phyloP scores from a whole-genome alignment of 23 tunicate species.

The Corella eumyota region DNA sequence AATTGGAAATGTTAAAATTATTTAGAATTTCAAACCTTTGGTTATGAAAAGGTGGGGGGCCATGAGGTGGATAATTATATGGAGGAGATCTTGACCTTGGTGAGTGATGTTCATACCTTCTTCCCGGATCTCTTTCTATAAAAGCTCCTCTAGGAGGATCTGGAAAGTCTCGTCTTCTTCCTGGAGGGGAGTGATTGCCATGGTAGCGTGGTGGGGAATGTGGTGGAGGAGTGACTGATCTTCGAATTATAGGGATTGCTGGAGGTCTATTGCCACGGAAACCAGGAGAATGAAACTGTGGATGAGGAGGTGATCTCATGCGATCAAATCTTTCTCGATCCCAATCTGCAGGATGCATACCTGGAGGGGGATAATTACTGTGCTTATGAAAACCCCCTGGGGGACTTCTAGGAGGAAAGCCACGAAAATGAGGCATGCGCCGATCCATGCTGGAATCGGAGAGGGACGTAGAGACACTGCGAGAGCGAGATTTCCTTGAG shows the following conservation, averaged over 20 bases:
- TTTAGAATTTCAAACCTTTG: not conserved
- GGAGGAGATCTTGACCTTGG: constrained; percentile 1
- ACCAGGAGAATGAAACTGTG: not conserved
- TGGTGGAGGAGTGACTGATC: constrained; percentile 24
- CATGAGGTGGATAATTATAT: not conserved
- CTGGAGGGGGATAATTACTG: constrained; percentile 5
- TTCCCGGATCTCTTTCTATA: not conserved
- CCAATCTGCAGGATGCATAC: constrained; percentile 4
- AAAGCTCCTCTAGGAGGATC: constrained; percentile 2
- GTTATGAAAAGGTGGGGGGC: not conserved
- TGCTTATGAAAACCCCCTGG: not conserved
- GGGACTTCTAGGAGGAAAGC: constrained; percentile 12
- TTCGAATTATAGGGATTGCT: constrained; percentile 7
- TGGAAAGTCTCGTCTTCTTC: not conserved
- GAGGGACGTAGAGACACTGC: no score
- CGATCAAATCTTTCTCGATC: no score
- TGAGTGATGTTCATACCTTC: constrained; percentile 1
- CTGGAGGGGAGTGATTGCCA: no score
- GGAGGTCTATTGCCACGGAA: not conserved
- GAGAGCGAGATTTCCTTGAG: no score
- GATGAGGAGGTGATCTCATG: constrained; percentile 1
- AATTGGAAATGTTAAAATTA: no score
- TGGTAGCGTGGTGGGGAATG: constrained; percentile 4
- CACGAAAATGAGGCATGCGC: constrained; percentile 1
- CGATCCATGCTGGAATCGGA: constrained; percentile 12